Conservation (phyloP, 2,797 vertebrate genomes). For the Macropodus opercularis region DNA sequence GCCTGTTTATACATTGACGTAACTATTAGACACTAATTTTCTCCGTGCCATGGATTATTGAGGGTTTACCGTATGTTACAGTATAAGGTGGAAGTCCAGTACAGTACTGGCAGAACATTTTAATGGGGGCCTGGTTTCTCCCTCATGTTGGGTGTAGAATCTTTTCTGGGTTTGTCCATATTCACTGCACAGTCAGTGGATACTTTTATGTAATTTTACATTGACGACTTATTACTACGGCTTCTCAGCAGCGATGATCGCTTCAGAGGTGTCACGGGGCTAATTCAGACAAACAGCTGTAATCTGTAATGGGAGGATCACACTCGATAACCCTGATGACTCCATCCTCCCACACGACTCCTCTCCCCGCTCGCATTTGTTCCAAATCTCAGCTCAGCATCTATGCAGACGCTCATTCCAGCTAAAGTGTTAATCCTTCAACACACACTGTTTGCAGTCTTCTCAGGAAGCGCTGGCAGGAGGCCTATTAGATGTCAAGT, state of each 20-base stretch:
- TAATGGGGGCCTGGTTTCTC: constrained; percentile 4
- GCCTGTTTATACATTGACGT: constrained; percentile 26
- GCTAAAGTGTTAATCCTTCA: constrained; percentile 9
- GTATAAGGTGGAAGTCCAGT: constrained; percentile 6
- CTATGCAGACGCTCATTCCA: constrained; percentile 13
- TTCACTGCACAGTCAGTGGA: neutral
- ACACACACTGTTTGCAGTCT: constrained; percentile 17
- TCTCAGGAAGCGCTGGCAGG: constrained; percentile 14
- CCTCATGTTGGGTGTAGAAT: neutral
- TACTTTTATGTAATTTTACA: neutral
- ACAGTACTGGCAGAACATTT: constrained; percentile 11
- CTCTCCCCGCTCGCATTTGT: constrained; percentile 14
- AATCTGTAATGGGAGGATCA: constrained; percentile 38
- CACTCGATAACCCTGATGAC: constrained; percentile 35
- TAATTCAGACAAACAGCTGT: constrained; percentile 56
- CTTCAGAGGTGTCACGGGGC: constrained; percentile 27
- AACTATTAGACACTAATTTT: constrained; percentile 33
- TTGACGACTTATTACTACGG: constrained; percentile 27
- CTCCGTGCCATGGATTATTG: constrained; percentile 36
- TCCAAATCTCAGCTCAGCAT: constrained; percentile 36
- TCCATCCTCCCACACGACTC: constrained; percentile 10
- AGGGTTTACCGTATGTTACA: constrained; percentile 8
- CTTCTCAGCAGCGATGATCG: constrained; percentile 41
- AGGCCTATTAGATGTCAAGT: constrained; percentile 24
- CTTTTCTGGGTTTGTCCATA: neutral